These are phyloP conservation scores for Galemys pyrenaicus DNA, from an alignment of 2,113 vertebrate genomes.

Conservation along the genomic window DNA sequence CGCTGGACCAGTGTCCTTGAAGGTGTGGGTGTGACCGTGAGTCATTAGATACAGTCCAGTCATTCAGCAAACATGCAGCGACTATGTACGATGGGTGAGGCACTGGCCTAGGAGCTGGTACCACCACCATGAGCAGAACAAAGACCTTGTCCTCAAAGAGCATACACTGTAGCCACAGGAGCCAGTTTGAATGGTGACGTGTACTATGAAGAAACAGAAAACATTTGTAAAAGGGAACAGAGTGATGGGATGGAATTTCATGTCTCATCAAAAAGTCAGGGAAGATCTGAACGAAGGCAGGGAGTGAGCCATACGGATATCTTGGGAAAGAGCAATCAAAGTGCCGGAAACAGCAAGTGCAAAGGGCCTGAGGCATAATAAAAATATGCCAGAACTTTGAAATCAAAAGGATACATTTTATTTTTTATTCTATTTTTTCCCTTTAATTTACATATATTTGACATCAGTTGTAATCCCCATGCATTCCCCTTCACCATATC, in stretches of 20 bases:
- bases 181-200: background rate
- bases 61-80: background rate
- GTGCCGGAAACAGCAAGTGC: background rate
- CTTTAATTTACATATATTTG: no score
- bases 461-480: no score
- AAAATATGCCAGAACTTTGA: background rate
- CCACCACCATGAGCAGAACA: background rate
- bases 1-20: background rate
- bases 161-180: background rate
- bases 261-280: background rate
- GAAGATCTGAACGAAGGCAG: background rate
- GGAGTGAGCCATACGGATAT: background rate
- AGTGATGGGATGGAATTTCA: background rate
- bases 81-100: background rate
- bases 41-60: background rate
- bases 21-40: background rate
- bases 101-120: background rate
- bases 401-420: background rate
- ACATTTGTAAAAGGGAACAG: background rate
- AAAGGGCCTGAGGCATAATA: background rate
- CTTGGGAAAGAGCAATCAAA: background rate
- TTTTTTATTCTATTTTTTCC: no score
- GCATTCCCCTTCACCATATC: no score
- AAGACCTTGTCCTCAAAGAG: background rate
- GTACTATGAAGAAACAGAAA: background rate